Base-by-base conservation (phyloP, 2,888 invertebrate species). In the Drosophila barbarae region DNA sequence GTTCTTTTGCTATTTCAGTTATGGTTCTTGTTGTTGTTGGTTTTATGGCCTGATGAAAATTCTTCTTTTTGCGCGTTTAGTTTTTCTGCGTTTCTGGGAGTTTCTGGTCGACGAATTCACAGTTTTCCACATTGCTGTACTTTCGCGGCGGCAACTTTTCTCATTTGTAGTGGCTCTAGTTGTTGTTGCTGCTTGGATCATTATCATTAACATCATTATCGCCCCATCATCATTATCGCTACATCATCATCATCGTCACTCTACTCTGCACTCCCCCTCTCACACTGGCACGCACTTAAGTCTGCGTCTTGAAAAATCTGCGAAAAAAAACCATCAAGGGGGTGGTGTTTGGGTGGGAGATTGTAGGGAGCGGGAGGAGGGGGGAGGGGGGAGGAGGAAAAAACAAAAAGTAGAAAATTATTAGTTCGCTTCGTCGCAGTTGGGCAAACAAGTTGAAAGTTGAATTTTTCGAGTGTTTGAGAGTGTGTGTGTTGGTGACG, bases 111-210 rank as follows among this genome's bases (percentile, higher is more conserved):
- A 60, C 49, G 86, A 77, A 71, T 78, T 86, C 77, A 85, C 83
- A 82, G 84, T 84, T 84, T 85, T 85, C 86, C 83, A 81, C 83
- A 83, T 83, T 77, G 86, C 82, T 82, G 82, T 79, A 82, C 79
- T 79, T 76, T 78, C 76, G 65, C 69, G 71, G 65, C 69, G 71
- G 67, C 63, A 70, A 71, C 72, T 74, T 78, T 55, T 69, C 55
- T 76, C 67, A 71, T 51, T 44, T 51, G 50, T 32, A 50, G 50
- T n/a, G 32, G 44, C 42, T 35, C 13, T 21, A 42, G 36, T 58
- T 53, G 46, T 49, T 42, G 41, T 28, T 61, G 60, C 35, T 50
- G 65, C 76, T 71, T 69, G 63, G 69, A 68, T 63, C 71, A 68
- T 42, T 64, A 74, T 57, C 50, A 63, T 69, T 32, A 55, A 47